Evolutionary conservation across 2,888 invertebrate species (phyloP), one percentile per base, ranked within the genome.

Genomic region (Mesoligia furuncula): DNA sequence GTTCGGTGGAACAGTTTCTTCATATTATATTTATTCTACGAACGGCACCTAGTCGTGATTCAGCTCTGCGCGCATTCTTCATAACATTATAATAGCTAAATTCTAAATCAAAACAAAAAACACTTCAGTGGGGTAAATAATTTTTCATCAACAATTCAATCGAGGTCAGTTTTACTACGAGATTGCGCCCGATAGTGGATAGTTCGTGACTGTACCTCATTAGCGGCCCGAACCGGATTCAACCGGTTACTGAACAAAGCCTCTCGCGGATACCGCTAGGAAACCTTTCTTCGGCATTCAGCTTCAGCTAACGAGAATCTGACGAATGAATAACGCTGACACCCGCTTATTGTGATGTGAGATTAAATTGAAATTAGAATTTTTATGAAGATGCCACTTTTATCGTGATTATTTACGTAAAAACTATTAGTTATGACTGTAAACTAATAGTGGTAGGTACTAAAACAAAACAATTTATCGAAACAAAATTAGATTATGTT

Each of bases 161-260:
- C 84, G 87, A 89, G 89, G 88, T 88, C 84, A 88, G 64, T 86
- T 85, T 87, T 88, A 88, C 88, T 86, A 88, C 84, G 78, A 87
- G 76, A 85, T 84, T 87, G 88, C 75, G 76, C 85, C 86, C 80
- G 88, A 88, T 85, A 90, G 90, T 84, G 85, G 79, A 85, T 80
- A 77, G 87, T 93, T 92, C 92, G 93, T 94, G 93, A 91, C 93
- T 89, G 90, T 88, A 87, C 90, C 95, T 95, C 95, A 95, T 95
- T 95, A 96, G 92, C 88, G 90, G 86, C 85, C 88, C 90, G 90
- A 93, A 92, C 93, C 93, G 93, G 94, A 93, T 91, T 88, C 88
- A 87, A 88, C 89, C 90, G 89, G 93, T 93, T 94, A 93, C 91
- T 88, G 90, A 92, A 95, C 94, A 95, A 95, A 94, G 90, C 92